Evolutionary conservation across 1,140 invertebrate genomes (phyloP), one percentile per base, ranked within the genome.

Genomic region (Aphaenogaster floridana): DNA sequence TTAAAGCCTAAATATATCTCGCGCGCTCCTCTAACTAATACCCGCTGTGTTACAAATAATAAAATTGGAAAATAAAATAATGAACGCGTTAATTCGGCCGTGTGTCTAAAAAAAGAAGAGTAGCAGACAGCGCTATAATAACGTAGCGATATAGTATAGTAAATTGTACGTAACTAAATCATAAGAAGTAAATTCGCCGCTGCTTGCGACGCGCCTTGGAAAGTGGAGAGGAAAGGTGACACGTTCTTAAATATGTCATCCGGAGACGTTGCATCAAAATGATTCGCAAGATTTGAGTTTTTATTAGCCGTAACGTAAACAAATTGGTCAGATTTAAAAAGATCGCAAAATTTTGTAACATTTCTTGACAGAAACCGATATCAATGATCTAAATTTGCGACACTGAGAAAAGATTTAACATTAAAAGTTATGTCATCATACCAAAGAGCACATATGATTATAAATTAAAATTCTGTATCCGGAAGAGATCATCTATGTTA

Each of bases 11-110:
- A 87, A 74, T 42, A 57, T 74, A 88, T 79, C 77, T 89, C 84
- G 81, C 57, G 88, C 61, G 83, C 64, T 76, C 54, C 80, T 86
- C 86, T 92, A 93, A 85, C 86, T 92, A 93, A 87, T 94, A 93
- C 91, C 92, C 91, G 91, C 92, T 89, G 89, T 94, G 88, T 94
- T 93, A 93, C 87, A 92, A 69, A 89, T 90, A 85, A 89, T 91
- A 92, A 92, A 90, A 93, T 91, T 92, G 88, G 54, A 85, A 92
- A 92, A 92, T 93, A 91, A 89, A 91, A 91, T 91, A 92, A 92
- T 92, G 92, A 91, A 92, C 89, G 66, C 66, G 89, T 92, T 91
- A 89, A 88, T 89, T 71, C 71, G 90, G 79, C 39, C 52, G 50
- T 21, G 50, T 88, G 45, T 87, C 90, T 89, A 74, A 83, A 81